These are phyloP conservation scores for Penaeus monodon DNA, from an alignment of 2,888 invertebrate species.

Conservation along the genomic window DNA sequence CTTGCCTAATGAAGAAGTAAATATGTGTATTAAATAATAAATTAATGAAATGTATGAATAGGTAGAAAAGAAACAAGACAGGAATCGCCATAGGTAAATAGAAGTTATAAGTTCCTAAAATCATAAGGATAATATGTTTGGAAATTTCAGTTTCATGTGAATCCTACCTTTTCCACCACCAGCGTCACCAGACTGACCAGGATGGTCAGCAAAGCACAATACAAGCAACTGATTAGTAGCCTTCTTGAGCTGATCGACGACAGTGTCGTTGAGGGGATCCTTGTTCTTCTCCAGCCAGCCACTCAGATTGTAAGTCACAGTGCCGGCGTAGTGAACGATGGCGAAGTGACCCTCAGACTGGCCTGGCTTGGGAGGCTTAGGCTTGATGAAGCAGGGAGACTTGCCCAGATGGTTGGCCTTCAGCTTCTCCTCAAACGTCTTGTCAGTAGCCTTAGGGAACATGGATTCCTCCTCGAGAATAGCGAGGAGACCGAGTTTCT, in stretches of 20 bases:
- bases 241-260: constrained; percentile 97
- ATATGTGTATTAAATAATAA: no score
- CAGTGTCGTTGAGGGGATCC: constrained; percentile 99
- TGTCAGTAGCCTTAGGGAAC: constrained; percentile 99
- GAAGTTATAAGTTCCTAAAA: no score
- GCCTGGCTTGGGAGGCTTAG: constrained; percentile 96
- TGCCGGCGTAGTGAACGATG: constrained; percentile 98
- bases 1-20: no score
- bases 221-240: constrained; percentile 70
- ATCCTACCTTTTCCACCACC: no score
- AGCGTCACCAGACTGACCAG: no score
- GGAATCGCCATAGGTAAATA: no score
- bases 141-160: no score
- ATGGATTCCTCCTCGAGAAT: constrained; percentile 99
- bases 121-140: no score
- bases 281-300: constrained; percentile 99
- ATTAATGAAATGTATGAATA: no score
- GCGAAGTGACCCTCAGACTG: constrained; percentile 96
- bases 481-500: constrained; percentile 65
- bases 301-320: constrained; percentile 96
- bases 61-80: no score
- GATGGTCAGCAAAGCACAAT: no score
- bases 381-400: constrained; percentile 95
- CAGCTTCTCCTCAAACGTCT: constrained; percentile 98
- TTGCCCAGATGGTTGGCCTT: constrained; percentile 99